Percentiles rank a stretch among this genome's conserved stretches.
Conservation (phyloP, 2,113 vertebrate species). For the Epinephelus moara region DNA sequence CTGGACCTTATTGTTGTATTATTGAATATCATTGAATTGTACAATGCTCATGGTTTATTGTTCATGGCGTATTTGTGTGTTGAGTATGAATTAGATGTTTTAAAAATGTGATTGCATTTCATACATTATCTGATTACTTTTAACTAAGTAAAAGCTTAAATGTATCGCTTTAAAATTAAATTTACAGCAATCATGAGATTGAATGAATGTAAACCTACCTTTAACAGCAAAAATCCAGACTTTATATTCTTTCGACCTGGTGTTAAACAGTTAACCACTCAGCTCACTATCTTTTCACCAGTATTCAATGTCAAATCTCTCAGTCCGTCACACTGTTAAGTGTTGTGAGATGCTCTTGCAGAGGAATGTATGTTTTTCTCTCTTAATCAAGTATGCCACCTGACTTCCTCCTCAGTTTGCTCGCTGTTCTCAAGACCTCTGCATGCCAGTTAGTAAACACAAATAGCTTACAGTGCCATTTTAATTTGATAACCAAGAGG, state of each 20-base stretch:
- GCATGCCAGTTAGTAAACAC: not conserved
- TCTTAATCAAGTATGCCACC: not conserved
- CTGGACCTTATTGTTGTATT: not conserved
- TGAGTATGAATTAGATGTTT: not conserved
- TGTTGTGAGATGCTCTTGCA: not conserved
- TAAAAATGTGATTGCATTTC: not conserved
- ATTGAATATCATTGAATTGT: not conserved
- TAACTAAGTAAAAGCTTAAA: not conserved
- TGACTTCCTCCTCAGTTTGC: conserved; percentile 34
- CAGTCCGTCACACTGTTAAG: not conserved
- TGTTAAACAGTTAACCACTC: not conserved
- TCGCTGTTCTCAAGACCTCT: conserved; percentile 22
- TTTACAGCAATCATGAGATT: not conserved
- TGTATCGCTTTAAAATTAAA: not conserved
- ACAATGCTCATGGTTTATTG: not conserved
- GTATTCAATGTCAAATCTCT: conserved; percentile 1
- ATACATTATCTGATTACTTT: not conserved
- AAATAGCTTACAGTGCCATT: not conserved
- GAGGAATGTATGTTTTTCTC: not conserved
- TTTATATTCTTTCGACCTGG: not conserved
- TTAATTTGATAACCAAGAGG: conserved; percentile 17
- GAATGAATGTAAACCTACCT: not conserved
- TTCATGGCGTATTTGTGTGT: not conserved
- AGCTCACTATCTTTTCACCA: not conserved
- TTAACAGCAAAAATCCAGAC: not conserved